Conservation (phyloP, 2,797 vertebrate genomes). For the Carcharodon carcharias region DNA sequence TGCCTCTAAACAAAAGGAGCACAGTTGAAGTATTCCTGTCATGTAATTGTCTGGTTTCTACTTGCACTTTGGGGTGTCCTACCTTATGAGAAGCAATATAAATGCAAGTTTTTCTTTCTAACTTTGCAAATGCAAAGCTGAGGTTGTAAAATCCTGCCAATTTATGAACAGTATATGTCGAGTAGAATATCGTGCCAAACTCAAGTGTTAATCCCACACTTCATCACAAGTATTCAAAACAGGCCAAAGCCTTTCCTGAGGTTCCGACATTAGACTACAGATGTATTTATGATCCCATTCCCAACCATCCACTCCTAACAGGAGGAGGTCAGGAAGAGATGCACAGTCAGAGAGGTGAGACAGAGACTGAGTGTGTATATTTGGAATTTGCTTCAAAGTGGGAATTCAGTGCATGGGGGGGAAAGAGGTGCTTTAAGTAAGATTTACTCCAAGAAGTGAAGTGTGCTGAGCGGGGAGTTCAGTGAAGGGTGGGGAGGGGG, state of each 20-base stretch:
- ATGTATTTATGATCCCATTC: not conserved
- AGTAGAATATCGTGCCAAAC: not conserved
- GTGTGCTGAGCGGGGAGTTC: no score
- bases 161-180: not conserved
- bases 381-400: no score
- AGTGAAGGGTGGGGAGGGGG: no score
- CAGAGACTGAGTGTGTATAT: no score
- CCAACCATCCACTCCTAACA: not conserved
- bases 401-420: no score
- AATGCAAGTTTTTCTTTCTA: not conserved
- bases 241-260: not conserved
- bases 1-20: not conserved
- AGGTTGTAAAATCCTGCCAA: not conserved
- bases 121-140: not conserved
- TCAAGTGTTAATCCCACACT: not conserved
- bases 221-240: not conserved
- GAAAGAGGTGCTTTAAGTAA: no score
- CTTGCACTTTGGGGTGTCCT: not conserved
- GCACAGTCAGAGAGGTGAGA: no score
- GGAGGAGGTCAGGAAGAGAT: no score
- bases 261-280: not conserved
- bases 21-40: not conserved
- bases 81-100: not conserved
- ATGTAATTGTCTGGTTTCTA: not conserved
- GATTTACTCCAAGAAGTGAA: no score